phyloP scores from a whole-genome alignment of 2,888 invertebrate species.

The Euplexia lucipara region DNA sequence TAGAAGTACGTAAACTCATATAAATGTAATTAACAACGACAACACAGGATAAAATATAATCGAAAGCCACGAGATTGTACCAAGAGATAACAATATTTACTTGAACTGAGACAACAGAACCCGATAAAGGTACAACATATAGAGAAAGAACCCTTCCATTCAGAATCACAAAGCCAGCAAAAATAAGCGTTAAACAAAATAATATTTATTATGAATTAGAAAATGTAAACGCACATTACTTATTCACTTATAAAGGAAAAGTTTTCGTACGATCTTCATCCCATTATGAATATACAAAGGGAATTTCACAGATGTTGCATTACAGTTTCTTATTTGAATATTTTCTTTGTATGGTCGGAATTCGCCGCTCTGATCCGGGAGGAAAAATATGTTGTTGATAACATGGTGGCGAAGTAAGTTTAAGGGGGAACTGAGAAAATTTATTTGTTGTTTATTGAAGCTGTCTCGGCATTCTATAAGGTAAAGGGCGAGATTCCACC shows the following conservation, averaged over 20 bases:
- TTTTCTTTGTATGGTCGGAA: slow-evolving; percentile 46
- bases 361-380: slow-evolving; percentile 15
- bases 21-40: background rate
- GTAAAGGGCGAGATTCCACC: too few species aligned
- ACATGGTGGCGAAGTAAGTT: background rate
- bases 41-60: slow-evolving; percentile 12
- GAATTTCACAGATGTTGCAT: slow-evolving; percentile 54
- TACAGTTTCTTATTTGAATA: slow-evolving; percentile 49
- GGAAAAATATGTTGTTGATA: slow-evolving; percentile 31
- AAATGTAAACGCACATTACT: slow-evolving; percentile 48
- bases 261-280: slow-evolving; percentile 43
- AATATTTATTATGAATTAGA: slow-evolving; percentile 50
- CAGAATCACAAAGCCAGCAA: slow-evolving; percentile 18
- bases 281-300: slow-evolving; percentile 55
- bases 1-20: too few species aligned
- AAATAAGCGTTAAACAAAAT: slow-evolving; percentile 36
- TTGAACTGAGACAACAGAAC: slow-evolving; percentile 12
- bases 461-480: background rate
- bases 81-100: slow-evolving; percentile 15
- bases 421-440: background rate
- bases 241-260: slow-evolving; percentile 51
- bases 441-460: background rate
- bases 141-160: slow-evolving; percentile 30
- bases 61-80: slow-evolving; percentile 22
- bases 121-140: background rate